Evolutionary conservation across 1,140 invertebrate species (phyloP), one percentile per base, ranked within the genome.

Genomic region (Bactericera cockerelli): DNA sequence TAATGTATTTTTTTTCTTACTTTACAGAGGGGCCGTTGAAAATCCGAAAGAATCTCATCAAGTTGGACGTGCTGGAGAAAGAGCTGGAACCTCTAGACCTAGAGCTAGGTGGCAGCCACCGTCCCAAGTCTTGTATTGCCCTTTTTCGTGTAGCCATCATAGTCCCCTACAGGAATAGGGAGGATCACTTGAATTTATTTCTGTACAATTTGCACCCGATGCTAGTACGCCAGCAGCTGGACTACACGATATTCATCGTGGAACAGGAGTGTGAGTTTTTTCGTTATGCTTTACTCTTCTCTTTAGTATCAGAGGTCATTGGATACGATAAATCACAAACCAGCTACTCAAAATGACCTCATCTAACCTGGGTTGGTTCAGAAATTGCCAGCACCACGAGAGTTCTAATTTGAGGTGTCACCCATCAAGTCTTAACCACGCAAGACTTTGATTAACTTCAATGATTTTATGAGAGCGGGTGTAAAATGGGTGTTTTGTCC

Each of bases 231-330:
- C 93, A 98, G 72, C 83, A 89, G 71, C 78, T 96, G 56, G 87
- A 93, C 67, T 98, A 97, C 74, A 83, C 84, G 63, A 92, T 98
- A 66, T 93, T 89, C 71, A 81, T 97, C n/a, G 78, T 96, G n/a
- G 93, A 97, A 73, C 93, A 96, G 72, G 77, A 77, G 71, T 82
- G 81, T 82, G 67, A 69, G 64, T 64, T 14, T 61, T 22, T n/a
- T n/a, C n/a, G n/a, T n/a, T n/a, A n/a, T n/a, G n/a, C 38, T 25
- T 38, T n/a, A n/a, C n/a, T n/a, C n/a, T n/a, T 60, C 24, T 57
- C 4, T 57, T 2, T 56, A 8, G 26, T 57, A 31, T 11, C 39
- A 31, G 8, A n/a, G 16, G 21, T 2, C 10, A 21, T 2, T 49
- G 21, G 42, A 3, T 49, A 2, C 21, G 36, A 56, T 25, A 13